These are phyloP conservation scores for Dissostichus mawsoni DNA, from an alignment of 2,113 vertebrate genomes.

Conservation along the genomic window DNA sequence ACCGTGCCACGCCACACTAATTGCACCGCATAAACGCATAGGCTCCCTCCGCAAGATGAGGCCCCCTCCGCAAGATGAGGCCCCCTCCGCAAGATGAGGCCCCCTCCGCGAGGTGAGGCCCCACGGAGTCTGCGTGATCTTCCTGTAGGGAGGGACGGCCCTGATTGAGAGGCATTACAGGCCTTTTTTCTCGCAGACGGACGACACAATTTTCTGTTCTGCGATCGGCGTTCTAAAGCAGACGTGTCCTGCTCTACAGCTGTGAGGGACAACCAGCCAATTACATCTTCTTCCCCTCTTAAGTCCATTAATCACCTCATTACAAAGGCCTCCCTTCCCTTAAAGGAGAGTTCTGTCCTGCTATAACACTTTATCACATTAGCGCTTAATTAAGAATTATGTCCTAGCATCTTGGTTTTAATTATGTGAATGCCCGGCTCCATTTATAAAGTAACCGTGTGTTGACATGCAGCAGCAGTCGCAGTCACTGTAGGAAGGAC, in stretches of 20 bases:
- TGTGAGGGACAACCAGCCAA: conserved; percentile 78
- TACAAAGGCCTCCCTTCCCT: conserved; percentile 80
- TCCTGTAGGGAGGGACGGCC: too few relatives aligned
- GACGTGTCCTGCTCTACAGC: conserved; percentile 57
- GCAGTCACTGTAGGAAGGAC: conserved; percentile 49
- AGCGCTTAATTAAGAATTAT: conserved; percentile 94
- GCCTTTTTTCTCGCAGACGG: conserved; percentile 9
- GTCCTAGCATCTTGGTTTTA: conserved; percentile 89
- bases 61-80: too few relatives aligned
- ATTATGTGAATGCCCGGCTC: conserved; percentile 86
- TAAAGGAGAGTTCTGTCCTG: conserved; percentile 75
- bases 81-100: too few relatives aligned
- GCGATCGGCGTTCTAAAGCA: conserved; percentile 33
- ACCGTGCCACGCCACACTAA: too few relatives aligned
- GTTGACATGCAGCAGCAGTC: conserved; percentile 51
- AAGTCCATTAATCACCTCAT: conserved; percentile 88
- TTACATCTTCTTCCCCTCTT: conserved; percentile 83
- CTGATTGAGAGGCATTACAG: neutral
- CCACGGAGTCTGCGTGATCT: too few relatives aligned
- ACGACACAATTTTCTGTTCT: conserved; percentile 27
- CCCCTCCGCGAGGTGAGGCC: too few relatives aligned
- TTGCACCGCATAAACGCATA: too few relatives aligned
- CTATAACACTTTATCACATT: conserved; percentile 90
- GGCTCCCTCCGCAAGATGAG: too few relatives aligned
- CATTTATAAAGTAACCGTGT: conserved; percentile 84